A percentile compares a stretch with the other conserved stretches of the same genome.
These are phyloP conservation scores for Ectemnius continuus DNA, from an alignment of 2,888 invertebrate species.

Conservation along the genomic window DNA sequence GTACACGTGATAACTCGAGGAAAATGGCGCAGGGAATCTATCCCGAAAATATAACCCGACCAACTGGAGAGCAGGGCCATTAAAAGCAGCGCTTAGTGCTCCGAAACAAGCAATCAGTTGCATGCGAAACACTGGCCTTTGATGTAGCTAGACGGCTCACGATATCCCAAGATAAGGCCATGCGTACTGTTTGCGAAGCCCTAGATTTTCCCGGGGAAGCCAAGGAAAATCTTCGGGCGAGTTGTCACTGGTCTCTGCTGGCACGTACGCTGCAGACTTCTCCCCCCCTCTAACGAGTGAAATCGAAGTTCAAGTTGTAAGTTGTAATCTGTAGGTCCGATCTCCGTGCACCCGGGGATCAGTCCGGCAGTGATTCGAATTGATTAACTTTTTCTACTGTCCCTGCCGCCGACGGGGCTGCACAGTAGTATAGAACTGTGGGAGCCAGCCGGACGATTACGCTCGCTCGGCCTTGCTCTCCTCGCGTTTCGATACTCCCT, in stretches of 20 bases:
- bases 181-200: slow-evolving; percentile 45
- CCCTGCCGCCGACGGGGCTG: slow-evolving; percentile 1
- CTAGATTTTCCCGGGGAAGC: slow-evolving; percentile 47
- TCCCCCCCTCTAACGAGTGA: slow-evolving; percentile 35
- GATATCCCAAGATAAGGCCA: background rate
- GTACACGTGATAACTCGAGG: slow-evolving; percentile 53
- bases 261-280: slow-evolving; percentile 46
- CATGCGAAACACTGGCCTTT: background rate
- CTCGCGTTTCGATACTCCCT: slow-evolving; percentile 8
- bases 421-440: background rate
- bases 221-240: slow-evolving; percentile 40
- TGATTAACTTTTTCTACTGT: slow-evolving; percentile 47
- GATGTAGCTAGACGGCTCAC: no score
- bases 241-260: slow-evolving; percentile 42
- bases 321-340: slow-evolving; percentile 53
- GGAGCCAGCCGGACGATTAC: background rate
- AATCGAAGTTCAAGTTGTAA: slow-evolving; percentile 38
- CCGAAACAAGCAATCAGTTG: background rate
- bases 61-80: no score
- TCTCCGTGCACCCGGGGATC: slow-evolving; percentile 47
- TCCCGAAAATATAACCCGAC: background rate
- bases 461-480: background rate
- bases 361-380: slow-evolving; percentile 52
- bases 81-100: no score
- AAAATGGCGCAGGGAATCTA: slow-evolving; percentile 49